Conservation (phyloP, 2,797 vertebrate genomes). For the Cygnus olor region DNA sequence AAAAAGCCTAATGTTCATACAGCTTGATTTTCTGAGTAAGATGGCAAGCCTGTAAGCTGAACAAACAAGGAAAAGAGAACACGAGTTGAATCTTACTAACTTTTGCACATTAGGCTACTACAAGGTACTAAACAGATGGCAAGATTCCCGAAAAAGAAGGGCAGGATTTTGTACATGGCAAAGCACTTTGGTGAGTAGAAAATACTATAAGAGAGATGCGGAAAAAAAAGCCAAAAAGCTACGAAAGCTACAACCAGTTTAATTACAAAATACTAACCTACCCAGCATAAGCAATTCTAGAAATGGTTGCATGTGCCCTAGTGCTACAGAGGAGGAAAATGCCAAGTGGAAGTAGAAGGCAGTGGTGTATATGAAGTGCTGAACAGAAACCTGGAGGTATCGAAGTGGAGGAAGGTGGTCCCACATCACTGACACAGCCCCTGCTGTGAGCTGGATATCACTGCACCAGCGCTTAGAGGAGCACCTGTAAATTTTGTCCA, state of each 20-base stretch:
- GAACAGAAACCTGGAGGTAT: background rate
- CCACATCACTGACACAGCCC: background rate
- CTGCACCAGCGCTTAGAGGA: background rate
- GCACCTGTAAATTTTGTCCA: background rate
- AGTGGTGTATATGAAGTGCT: background rate
- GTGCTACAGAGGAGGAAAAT: background rate
- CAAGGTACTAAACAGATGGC: conserved; percentile 47
- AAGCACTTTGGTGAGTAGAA: conserved; percentile 12
- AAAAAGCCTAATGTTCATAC: background rate
- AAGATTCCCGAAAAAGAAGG: conserved; percentile 37
- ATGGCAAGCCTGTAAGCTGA: background rate
- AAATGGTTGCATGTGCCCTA: background rate
- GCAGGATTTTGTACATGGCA: background rate
- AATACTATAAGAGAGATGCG: background rate
- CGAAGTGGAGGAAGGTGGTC: background rate
- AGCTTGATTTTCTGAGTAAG: background rate
- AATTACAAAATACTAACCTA: background rate
- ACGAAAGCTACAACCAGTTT: background rate
- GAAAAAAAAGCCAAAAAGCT: background rate
- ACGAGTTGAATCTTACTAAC: background rate
- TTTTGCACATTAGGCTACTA: conserved; percentile 17
- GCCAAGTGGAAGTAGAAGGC: background rate
- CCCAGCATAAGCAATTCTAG: background rate
- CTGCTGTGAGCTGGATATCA: background rate
- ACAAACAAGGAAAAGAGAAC: conserved; percentile 16